Conservation (phyloP, 37 sponge, comb jelly and placozoan genomes). For the Haliclona indistincta region DNA sequence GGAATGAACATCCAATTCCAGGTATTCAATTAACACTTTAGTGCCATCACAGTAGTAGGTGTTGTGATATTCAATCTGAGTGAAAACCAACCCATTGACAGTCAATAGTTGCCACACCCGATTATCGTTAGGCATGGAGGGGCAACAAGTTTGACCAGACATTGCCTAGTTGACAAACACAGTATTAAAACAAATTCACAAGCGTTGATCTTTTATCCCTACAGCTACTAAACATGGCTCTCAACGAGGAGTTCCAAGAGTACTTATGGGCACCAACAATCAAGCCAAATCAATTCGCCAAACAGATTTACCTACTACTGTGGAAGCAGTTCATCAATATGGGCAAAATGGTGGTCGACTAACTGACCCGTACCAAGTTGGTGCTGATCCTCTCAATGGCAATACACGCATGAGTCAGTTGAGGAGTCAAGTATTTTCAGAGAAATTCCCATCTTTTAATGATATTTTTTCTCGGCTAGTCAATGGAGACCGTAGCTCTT, state of each 20-base stretch:
- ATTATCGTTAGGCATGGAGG: too few species aligned
- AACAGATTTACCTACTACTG: not conserved
- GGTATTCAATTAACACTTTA: too few species aligned
- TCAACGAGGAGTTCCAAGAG: not conserved
- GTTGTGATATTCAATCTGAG: too few species aligned
- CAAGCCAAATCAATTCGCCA: not conserved
- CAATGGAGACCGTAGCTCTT: conserved; percentile 1
- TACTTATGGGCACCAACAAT: not conserved
- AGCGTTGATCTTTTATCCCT: too few species aligned
- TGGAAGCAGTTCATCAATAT: conserved; percentile 7
- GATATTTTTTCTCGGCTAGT: not conserved
- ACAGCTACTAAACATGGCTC: not conserved
- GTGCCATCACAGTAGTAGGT: too few species aligned
- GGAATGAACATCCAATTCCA: not conserved
- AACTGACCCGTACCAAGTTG: conserved; percentile 7
- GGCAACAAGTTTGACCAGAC: too few species aligned
- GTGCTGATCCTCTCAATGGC: not conserved
- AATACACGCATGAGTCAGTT: not conserved
- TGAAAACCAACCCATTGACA: too few species aligned
- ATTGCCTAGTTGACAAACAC: too few species aligned
- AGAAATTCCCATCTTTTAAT: not conserved
- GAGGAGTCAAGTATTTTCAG: not conserved
- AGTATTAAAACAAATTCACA: too few species aligned
- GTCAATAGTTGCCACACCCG: too few species aligned
- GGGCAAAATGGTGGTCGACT: not conserved